Conservation (phyloP, 1,140 invertebrate species). For the Sycophila sp. region DNA sequence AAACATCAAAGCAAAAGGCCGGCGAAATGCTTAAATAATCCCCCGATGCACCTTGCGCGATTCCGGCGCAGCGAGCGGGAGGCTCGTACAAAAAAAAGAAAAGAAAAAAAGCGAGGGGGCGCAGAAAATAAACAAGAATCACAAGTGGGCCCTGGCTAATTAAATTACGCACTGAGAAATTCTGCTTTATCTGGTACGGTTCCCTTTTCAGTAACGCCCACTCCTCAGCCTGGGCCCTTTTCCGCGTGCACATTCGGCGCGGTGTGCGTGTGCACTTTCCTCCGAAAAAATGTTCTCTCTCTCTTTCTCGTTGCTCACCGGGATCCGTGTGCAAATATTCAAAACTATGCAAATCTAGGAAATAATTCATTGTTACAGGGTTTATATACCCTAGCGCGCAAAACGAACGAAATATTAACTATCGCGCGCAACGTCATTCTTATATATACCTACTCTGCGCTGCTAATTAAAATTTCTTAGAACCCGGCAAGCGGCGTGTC, state of each 20-base stretch:
- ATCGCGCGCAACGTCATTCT: too few relatives aligned
- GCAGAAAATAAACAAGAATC: slow-evolving; percentile 37
- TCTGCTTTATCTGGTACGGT: slow-evolving; percentile 17
- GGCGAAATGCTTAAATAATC: slow-evolving; percentile 51
- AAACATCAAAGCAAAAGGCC: slow-evolving; percentile 55
- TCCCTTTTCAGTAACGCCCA: background rate
- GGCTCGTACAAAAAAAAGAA: background rate
- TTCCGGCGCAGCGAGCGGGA: slow-evolving; percentile 13
- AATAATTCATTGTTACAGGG: too few relatives aligned
- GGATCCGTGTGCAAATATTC: too few relatives aligned
- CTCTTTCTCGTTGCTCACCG: background rate
- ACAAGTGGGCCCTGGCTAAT: slow-evolving; percentile 40
- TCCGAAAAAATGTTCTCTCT: background rate
- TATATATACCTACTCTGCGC: too few relatives aligned
- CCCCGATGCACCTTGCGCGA: slow-evolving; percentile 48
- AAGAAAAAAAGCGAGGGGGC: too few relatives aligned
- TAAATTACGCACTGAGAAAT: slow-evolving; percentile 38
- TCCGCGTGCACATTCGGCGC: background rate
- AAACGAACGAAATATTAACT: too few relatives aligned
- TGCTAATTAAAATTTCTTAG: too few relatives aligned
- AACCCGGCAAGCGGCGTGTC: background rate
- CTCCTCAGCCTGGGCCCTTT: background rate
- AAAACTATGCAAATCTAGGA: too few relatives aligned
- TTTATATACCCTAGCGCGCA: too few relatives aligned
- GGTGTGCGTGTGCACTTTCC: too few relatives aligned